Evolutionary conservation across 1,140 invertebrate species (phyloP), one percentile per base, ranked within the genome.

Genomic region (Drosophila guanche): DNA sequence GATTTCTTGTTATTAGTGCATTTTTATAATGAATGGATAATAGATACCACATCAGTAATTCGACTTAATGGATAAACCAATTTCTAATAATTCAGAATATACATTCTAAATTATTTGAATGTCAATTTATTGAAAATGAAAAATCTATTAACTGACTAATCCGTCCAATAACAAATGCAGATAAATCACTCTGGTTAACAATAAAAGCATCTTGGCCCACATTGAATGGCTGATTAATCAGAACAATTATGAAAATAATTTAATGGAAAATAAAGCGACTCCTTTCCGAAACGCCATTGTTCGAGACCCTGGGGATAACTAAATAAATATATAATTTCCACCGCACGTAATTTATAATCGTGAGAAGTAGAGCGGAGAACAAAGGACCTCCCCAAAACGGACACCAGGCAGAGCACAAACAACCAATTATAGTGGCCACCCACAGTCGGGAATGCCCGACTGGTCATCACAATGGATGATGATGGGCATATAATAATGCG

Each of bases 401-500:
- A 42, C 45, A 59, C 43, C 40, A 20, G 46, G 12, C 20, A n/a
- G 25, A 50, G 8, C 40, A 29, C 10, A 42, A 29, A 16, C 46
- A 14, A 53, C 47, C 60, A 53, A 59, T 70, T 70, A 52, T 52
- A 63, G 37, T 45, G 70, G 69, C 70, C 70, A 73, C 69, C 70
- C 70, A 73, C 70, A 73, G 37, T 3, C n/a, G n/a, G 47, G 55
- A 74, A 63, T 50, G 58, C 48, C 53, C 59, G 61, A 83, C 46
- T 78, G 52, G 62, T 71, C 56, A 53, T 4, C 57, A 59, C 45
- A 45, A 61, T 37, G 48, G 53, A 23, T 37, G 73, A 67, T 61
- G 65, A 73, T 52, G 57, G 42, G 45, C 59, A 51, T 72, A 79
- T 76, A 48, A 76, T 79, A 68, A 72, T 85, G 68, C 43, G 69